phyloP scores from a whole-genome alignment of 1,140 invertebrate species.

The Platorchestia sp. region DNA sequence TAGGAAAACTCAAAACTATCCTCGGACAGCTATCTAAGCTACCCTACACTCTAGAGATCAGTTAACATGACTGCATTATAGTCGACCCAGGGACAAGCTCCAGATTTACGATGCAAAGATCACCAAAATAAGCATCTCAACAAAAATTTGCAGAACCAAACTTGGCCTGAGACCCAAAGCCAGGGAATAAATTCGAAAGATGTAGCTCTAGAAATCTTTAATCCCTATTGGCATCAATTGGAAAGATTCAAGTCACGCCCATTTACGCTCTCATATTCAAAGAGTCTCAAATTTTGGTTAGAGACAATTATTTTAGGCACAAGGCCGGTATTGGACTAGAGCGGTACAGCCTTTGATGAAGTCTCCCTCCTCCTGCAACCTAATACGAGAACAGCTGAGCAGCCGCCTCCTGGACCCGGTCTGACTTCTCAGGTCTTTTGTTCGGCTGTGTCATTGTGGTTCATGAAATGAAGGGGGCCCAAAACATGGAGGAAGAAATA shows the following conservation, averaged over 20 bases:
- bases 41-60: not conserved
- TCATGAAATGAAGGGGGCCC: not conserved
- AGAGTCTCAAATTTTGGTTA: not conserved
- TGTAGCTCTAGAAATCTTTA: not conserved
- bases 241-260: not conserved
- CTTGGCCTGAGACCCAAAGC: not conserved
- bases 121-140: not conserved
- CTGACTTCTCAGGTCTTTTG: constrained; percentile 25
- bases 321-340: not conserved
- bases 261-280: not conserved
- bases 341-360: constrained; percentile 18
- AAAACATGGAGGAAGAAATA: not conserved
- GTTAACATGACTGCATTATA: not conserved
- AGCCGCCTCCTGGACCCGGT: not conserved
- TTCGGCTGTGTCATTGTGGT: constrained; percentile 5
- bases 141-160: not conserved
- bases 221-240: not conserved
- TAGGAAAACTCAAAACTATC: not conserved
- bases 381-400: constrained; percentile 42
- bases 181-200: not conserved
- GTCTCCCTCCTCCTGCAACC: constrained; percentile 23
- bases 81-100: not conserved
- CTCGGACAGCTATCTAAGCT: not conserved
- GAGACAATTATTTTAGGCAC: not conserved
- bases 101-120: not conserved